Base-by-base conservation (phyloP, 2,888 invertebrate species). In the Pecten maximus region DNA sequence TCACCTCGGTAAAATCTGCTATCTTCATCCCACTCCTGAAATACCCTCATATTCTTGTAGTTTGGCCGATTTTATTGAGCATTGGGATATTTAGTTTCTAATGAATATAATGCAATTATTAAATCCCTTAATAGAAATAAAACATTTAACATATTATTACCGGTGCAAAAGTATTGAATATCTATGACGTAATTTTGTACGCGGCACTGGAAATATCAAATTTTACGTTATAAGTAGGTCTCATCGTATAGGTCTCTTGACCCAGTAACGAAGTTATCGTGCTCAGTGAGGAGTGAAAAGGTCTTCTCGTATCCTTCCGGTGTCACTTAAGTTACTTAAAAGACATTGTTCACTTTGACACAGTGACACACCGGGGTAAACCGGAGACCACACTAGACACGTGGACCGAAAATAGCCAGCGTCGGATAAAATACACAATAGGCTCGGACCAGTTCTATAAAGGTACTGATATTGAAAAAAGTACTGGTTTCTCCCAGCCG, bases 281-380 rank as follows among this genome's bases (percentile, higher is more conserved):
- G 74, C 35, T 74, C 74, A 2, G 35, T 15, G 74, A 74, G 74
- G 74, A 74, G 74, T 74, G 74, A 74, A 74, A 74, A 74, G 35
- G 28, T 74, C 74, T 74, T 74, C 74, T 35, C 2, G 74, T 74
- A 74, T 74, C 74, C 74, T 74, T 74, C 74, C 74, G 74, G 74
- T 74, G 74, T 74, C 74, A 74, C 74, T 74, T 74, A 74, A 8
- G 12, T 6, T 35, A 74, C 74, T 74, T 28, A 35, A 74, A 28
- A 74, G 74, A 15, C 74, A 28, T 23, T 74, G 74, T 35, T 74
- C 74, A 35, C 74, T 74, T 74, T 74, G 74, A 74, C 74, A 74
- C 35, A 74, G 74, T 74, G 74, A 74, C 74, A 74, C 74, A 10
- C 74, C 35, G 74, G 74, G 74, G 74, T 74, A 74, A 74, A 74